Conservation (phyloP, 2,113 vertebrate genomes). For the Verasper variegatus region DNA sequence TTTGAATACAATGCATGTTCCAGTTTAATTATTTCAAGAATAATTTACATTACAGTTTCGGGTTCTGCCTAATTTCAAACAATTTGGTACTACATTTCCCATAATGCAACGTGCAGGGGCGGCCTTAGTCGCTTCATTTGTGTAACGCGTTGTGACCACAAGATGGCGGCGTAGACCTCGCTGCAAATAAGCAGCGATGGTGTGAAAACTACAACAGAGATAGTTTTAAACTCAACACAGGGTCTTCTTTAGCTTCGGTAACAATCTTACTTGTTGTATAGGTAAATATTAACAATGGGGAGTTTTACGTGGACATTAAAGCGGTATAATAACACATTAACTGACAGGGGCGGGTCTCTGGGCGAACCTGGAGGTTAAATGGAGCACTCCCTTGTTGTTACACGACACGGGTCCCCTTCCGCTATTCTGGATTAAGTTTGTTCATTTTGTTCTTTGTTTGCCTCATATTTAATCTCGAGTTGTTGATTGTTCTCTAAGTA, state of each 20-base stretch:
- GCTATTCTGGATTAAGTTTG: neutral
- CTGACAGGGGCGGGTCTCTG: neutral
- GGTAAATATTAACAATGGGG: neutral
- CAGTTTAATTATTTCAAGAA: accelerated
- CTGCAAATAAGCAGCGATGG: neutral
- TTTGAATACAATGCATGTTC: accelerated
- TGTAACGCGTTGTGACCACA: constrained; percentile 23
- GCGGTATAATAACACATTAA: neutral
- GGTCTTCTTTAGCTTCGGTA: neutral
- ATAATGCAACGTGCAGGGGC: constrained; percentile 26
- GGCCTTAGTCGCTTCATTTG: neutral
- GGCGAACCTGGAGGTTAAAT: constrained; percentile 32
- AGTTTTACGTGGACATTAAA: neutral
- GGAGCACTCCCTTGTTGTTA: constrained; percentile 14
- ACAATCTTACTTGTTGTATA: accelerated
- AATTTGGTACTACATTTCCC: constrained; percentile 55
- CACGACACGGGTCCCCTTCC: constrained; percentile 28
- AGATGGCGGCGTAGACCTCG: constrained; percentile 53
- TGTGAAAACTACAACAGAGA: neutral
- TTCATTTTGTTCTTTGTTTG: accelerated
- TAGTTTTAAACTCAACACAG: neutral
- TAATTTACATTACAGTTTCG: neutral
- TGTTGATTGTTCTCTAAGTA: accelerated
- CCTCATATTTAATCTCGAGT: neutral
- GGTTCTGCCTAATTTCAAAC: neutral